Evolutionary conservation across 2,797 vertebrate species (phyloP).

Genomic region (Tokudaia tokunoshimensis): DNA sequence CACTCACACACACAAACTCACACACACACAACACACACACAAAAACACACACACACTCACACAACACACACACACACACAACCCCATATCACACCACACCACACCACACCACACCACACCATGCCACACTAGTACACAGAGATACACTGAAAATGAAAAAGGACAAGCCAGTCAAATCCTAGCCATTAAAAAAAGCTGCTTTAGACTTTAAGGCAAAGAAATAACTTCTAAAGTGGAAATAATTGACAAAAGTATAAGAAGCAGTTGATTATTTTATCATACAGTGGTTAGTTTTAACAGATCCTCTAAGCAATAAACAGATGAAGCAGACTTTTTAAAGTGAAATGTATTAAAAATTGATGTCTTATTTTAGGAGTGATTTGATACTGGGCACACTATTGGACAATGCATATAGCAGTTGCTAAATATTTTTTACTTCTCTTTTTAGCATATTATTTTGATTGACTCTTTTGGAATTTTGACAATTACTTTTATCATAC

Average conservation of each 20-base stretch:
- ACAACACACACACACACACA: background rate
- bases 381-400: background rate
- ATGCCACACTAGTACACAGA: background rate
- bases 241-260: background rate
- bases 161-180: background rate
- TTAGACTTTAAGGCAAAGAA: constrained; percentile 19
- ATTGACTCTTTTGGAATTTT: background rate
- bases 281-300: background rate
- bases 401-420: background rate
- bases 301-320: background rate
- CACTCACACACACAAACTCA: background rate
- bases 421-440: background rate
- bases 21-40: no score
- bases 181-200: background rate
- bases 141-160: background rate
- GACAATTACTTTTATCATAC: background rate
- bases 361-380: background rate
- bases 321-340: constrained; percentile 20
- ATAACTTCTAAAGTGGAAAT: background rate
- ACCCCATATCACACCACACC: no score
- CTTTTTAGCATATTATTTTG: background rate
- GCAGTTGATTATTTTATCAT: background rate
- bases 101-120: background rate
- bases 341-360: background rate
- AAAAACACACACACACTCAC: background rate